Evolutionary conservation across 2,888 invertebrate species (phyloP).

Genomic region (Mechanitis mazaeus): DNA sequence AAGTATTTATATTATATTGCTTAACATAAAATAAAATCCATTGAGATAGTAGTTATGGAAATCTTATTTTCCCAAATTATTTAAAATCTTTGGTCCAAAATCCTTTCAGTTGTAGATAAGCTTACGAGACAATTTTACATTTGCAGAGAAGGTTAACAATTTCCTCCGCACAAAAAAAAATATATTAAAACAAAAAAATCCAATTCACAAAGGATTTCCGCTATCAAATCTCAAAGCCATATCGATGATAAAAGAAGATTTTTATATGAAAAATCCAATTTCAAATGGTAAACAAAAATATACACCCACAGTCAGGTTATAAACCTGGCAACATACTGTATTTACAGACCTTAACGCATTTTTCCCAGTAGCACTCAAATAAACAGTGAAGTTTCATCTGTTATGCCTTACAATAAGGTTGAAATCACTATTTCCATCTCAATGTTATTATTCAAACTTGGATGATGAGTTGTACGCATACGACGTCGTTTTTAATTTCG

Average conservation of each 20-base stretch:
- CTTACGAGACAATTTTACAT: background rate
- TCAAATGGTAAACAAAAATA: constrained; percentile 37
- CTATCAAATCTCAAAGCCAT: constrained; percentile 20
- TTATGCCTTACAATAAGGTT: constrained; percentile 3
- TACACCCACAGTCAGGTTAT: constrained; percentile 20
- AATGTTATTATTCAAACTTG: constrained; percentile 9
- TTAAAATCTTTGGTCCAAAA: constrained; percentile 4
- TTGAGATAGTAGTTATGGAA: too few relatives aligned
- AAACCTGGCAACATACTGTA: constrained; percentile 26
- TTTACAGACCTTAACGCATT: constrained; percentile 7
- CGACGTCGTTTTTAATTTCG: constrained; percentile 57
- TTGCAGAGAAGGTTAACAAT: background rate
- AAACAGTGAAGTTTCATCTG: constrained; percentile 2
- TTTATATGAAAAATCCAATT: constrained; percentile 35
- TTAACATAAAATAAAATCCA: too few relatives aligned
- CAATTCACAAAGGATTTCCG: constrained; percentile 5
- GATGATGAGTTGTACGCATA: constrained; percentile 31
- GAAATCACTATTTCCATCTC: constrained; percentile 8
- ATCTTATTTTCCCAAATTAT: background rate
- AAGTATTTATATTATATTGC: too few relatives aligned
- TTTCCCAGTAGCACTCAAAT: constrained; percentile 2
- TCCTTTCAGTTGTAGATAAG: background rate
- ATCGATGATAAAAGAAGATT: constrained; percentile 18
- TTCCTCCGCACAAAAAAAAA: background rate
- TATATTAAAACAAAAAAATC: background rate